Evolutionary conservation across 2,888 invertebrate species (phyloP).

Genomic region (Criorhina ranunculi): DNA sequence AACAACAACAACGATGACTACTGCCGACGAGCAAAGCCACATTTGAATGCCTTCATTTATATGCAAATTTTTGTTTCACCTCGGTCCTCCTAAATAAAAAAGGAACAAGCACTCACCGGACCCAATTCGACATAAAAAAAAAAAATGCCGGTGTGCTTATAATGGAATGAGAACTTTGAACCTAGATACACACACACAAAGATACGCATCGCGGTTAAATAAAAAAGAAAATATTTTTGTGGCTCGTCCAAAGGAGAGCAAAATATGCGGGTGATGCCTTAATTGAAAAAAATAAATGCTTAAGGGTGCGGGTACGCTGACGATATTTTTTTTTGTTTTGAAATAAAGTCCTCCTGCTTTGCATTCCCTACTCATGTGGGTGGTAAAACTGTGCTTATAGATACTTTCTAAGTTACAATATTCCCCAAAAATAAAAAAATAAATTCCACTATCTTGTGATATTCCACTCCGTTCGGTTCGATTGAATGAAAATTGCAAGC

Average conservation of each 20-base stretch:
- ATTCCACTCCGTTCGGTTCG: conserved; percentile 48
- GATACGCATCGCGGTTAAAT: conserved; percentile 48
- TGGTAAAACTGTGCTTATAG: neutral
- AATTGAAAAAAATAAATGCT: conserved; percentile 70
- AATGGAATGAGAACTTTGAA: conserved; percentile 65
- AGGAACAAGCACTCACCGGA: conserved; percentile 29
- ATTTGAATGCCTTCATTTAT: conserved; percentile 82
- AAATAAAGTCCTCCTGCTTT: neutral
- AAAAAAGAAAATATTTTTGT: conserved; percentile 54
- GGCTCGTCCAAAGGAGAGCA: conserved; percentile 53
- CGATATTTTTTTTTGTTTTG: conserved; percentile 17
- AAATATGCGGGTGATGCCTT: conserved; percentile 70
- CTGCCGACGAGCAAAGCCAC: conserved; percentile 62
- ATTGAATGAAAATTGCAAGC: conserved; percentile 43
- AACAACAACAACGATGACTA: conserved; percentile 36
- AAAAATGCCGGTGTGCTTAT: conserved; percentile 59
- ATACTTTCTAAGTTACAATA: neutral
- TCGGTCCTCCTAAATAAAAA: conserved; percentile 58
- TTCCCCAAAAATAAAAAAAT: neutral
- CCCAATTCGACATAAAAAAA: conserved; percentile 51
- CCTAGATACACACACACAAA: conserved; percentile 40
- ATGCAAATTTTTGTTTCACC: conserved; percentile 82
- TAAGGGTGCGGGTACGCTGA: conserved; percentile 40
- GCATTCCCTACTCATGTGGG: conserved; percentile 36
- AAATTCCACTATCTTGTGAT: conserved; percentile 13